phyloP scores from a whole-genome alignment of 2,888 invertebrate genomes.

The Melikaiella ostensackeni region DNA sequence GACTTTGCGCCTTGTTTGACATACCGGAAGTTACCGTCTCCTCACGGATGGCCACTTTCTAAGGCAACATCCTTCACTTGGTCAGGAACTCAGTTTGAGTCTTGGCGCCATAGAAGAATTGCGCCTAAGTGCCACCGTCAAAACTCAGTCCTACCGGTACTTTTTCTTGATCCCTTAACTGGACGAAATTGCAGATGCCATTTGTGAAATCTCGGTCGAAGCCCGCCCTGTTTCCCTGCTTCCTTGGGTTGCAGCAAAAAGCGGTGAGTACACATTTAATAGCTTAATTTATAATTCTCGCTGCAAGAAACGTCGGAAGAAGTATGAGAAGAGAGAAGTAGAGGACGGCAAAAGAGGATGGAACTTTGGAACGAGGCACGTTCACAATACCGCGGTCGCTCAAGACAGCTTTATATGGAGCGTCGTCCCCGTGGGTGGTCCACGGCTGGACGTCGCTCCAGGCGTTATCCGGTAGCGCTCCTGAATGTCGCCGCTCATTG shows the following conservation, averaged over 20 bases:
- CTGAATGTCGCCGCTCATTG: constrained; percentile 51
- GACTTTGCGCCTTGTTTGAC: constrained; percentile 74
- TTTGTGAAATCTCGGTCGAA: constrained; percentile 36
- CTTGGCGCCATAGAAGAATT: no score
- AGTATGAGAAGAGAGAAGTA: constrained; percentile 48
- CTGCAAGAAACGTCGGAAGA: constrained; percentile 59
- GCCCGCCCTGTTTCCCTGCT: constrained; percentile 1
- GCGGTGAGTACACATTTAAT: constrained; percentile 69
- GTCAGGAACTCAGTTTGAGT: neutral
- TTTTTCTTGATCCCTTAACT: neutral
- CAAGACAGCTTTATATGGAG: constrained; percentile 73
- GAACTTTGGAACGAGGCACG: constrained; percentile 53
- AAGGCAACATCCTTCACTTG: constrained; percentile 30
- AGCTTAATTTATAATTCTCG: constrained; percentile 75
- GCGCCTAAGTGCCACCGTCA: neutral
- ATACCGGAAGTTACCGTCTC: constrained; percentile 71
- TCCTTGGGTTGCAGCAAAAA: constrained; percentile 52
- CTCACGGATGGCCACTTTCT: constrained; percentile 57
- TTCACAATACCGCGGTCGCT: constrained; percentile 65
- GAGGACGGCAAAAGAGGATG: constrained; percentile 52
- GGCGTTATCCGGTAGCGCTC: constrained; percentile 54
- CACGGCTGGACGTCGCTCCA: constrained; percentile 66
- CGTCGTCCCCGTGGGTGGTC: constrained; percentile 76
- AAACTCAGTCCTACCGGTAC: neutral
- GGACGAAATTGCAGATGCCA: neutral